Conservation (phyloP, 1,140 invertebrate genomes). For the Drosophila pectinifera region DNA sequence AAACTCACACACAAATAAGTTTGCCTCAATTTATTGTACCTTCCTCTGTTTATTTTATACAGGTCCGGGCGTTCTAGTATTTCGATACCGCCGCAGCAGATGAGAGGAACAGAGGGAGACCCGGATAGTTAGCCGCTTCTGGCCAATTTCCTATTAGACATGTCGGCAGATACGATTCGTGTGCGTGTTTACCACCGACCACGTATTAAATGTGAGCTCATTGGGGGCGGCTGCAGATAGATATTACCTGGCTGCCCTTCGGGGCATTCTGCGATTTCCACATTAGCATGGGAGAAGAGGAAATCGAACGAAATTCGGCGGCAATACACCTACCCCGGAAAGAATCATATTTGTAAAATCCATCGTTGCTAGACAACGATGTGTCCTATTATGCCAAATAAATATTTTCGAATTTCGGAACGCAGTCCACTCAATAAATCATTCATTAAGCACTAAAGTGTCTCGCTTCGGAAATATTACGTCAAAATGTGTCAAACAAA, state of each 20-base stretch:
- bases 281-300: conserved; percentile 32
- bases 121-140: conserved; percentile 36
- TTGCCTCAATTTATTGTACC: conserved; percentile 78
- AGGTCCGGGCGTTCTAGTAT: conserved; percentile 47
- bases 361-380: conserved; percentile 5
- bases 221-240: conserved; percentile 36
- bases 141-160: conserved; percentile 63
- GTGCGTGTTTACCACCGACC: conserved; percentile 48
- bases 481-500: conserved; percentile 48
- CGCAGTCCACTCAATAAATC: conserved; percentile 29
- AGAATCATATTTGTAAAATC: conserved; percentile 26
- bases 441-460: conserved; percentile 49
- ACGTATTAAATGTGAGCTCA: conserved; percentile 52
- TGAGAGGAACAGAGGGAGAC: conserved; percentile 28
- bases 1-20: conserved; percentile 43
- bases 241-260: conserved; percentile 51
- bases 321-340: conserved; percentile 9
- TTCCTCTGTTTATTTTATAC: conserved; percentile 77
- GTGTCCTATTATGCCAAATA: conserved; percentile 20
- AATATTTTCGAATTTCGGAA: conserved; percentile 31
- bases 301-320: conserved; percentile 33
- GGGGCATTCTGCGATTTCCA: conserved; percentile 42
- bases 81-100: conserved; percentile 36
- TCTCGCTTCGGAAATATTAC: conserved; percentile 30
- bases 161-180: conserved; percentile 51